These are phyloP conservation scores for Astatoreochromis straeleni DNA, from an alignment of 2,113 vertebrate genomes.

Conservation along the genomic window DNA sequence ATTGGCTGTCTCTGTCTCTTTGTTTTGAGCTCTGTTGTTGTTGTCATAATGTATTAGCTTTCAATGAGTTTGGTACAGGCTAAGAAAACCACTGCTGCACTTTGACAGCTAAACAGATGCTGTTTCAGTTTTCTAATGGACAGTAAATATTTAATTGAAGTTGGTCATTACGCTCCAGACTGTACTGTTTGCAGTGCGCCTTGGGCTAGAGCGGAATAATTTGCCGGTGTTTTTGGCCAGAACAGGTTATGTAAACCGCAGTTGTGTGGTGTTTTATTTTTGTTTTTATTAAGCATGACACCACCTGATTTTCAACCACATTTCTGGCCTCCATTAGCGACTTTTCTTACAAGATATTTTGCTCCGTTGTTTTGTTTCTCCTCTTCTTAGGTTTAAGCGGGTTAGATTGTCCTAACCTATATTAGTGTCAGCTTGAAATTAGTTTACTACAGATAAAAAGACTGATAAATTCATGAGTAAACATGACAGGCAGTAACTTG, in stretches of 20 bases:
- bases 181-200: neutral
- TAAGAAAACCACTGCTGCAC: neutral
- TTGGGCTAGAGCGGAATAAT: neutral
- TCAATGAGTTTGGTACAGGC: neutral
- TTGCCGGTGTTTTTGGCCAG: neutral
- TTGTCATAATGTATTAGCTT: neutral
- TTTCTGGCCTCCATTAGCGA: neutral
- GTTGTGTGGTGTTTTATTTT: neutral
- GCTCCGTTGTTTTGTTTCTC: neutral
- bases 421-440: neutral
- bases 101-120: neutral
- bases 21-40: neutral
- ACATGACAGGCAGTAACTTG: neutral
- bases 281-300: neutral
- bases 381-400: neutral
- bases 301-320: neutral
- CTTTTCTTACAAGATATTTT: neutral
- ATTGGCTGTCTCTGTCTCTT: neutral
- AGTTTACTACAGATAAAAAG: neutral
- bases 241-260: neutral
- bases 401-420: neutral
- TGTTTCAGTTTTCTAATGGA: neutral
- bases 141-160: conserved; percentile 25
- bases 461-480: neutral
- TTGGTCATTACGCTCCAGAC: neutral